These are phyloP conservation scores for Palaemon carinicauda DNA, from an alignment of 1,140 invertebrate genomes.

Conservation along the genomic window DNA sequence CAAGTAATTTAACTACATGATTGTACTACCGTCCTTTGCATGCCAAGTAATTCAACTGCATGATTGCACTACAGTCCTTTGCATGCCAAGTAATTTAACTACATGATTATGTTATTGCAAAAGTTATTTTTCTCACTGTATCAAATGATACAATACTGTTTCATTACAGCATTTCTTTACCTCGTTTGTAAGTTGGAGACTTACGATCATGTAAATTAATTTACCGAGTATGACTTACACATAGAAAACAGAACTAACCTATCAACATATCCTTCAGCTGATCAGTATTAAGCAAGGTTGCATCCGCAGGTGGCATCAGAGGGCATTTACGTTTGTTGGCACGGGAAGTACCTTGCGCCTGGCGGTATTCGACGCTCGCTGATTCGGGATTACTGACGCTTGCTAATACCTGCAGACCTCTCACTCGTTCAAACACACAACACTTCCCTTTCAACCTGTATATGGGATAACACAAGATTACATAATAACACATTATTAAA, in stretches of 20 bases:
- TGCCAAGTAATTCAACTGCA: too few relatives aligned
- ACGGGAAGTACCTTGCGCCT: slow-evolving; percentile 48
- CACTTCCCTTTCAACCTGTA: neutral
- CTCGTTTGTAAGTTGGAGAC: too few relatives aligned
- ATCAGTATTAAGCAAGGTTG: slow-evolving; percentile 39
- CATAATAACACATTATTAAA: too few relatives aligned
- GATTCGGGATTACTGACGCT: slow-evolving; percentile 55
- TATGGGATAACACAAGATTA: neutral
- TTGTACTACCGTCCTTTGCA: too few relatives aligned
- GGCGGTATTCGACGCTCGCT: slow-evolving; percentile 54
- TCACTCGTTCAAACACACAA: slow-evolving; percentile 47
- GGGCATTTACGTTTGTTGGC: slow-evolving; percentile 58
- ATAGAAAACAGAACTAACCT: slow-evolving; percentile 8
- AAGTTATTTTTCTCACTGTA: too few relatives aligned
- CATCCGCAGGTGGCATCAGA: slow-evolving; percentile 48
- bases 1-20: too few relatives aligned
- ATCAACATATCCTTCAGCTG: slow-evolving; percentile 51
- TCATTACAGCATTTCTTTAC: too few relatives aligned
- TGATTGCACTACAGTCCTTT: too few relatives aligned
- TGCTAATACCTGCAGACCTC: slow-evolving; percentile 51
- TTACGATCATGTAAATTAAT: too few relatives aligned
- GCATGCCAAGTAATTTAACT: too few relatives aligned
- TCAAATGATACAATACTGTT: too few relatives aligned
- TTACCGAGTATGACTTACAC: neutral
- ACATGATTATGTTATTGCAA: too few relatives aligned